phyloP scores from a whole-genome alignment of 2,888 invertebrate genomes.

The Monoplex corrugatus region DNA sequence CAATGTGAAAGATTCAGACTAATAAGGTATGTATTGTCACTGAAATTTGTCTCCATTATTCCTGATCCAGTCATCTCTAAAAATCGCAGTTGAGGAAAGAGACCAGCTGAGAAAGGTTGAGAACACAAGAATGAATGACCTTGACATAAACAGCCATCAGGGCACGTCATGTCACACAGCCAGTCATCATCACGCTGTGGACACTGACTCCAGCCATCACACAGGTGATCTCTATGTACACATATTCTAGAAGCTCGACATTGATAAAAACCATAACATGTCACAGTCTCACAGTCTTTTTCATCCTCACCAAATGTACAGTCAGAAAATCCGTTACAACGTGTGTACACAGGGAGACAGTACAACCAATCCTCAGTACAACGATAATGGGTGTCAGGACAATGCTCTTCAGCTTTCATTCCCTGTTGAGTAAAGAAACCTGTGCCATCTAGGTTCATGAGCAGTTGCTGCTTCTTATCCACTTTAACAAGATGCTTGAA shows the following conservation, averaged over 20 bases:
- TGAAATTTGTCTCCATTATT: neutral
- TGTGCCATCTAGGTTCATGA: neutral
- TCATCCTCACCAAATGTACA: neutral
- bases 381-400: neutral
- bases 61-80: neutral
- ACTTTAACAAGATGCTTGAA: neutral
- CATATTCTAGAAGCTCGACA: neutral
- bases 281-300: neutral
- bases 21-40: neutral
- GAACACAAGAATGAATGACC: neutral
- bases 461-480: neutral
- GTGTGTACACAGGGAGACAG: neutral
- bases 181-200: neutral
- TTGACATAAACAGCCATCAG: neutral
- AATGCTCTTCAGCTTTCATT: neutral
- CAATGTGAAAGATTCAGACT: neutral
- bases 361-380: neutral
- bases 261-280: neutral
- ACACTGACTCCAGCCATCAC: neutral
- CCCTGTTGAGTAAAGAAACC: neutral
- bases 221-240: neutral
- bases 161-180: constrained; percentile 10
- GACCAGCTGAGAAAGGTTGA: neutral
- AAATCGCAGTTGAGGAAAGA: neutral
- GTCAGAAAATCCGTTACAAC: neutral